phyloP scores from a whole-genome alignment of 37 sponge, comb jelly and placozoan species.

The Eunapius fragilis region DNA sequence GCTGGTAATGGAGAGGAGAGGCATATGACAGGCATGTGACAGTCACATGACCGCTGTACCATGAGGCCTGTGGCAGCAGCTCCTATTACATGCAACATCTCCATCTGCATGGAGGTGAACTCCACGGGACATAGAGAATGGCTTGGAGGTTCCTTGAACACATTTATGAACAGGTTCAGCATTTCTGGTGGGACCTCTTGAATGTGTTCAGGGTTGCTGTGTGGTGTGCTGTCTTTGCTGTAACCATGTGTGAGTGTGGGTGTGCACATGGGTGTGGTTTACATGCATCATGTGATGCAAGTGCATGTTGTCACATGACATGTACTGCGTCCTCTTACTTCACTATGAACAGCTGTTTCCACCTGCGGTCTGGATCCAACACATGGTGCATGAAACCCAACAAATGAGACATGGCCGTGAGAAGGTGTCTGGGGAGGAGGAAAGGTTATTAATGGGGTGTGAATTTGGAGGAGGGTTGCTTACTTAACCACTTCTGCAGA shows the following conservation, averaged over 20 bases:
- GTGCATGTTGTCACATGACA: background rate
- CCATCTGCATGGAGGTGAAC: background rate
- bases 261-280: background rate
- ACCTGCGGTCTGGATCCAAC: background rate
- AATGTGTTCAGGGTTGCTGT: background rate
- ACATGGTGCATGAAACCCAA: background rate
- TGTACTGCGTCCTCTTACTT: background rate
- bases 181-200: background rate
- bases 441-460: background rate
- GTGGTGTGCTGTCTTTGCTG: background rate
- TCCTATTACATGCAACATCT: background rate
- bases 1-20: background rate
- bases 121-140: constrained; percentile 34
- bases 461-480: background rate
- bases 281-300: background rate
- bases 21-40: background rate
- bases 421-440: constrained; percentile 12
- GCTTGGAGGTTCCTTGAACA: background rate
- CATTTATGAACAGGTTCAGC: background rate
- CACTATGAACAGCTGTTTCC: background rate
- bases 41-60: background rate
- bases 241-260: constrained; percentile 12
- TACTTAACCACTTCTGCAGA: background rate
- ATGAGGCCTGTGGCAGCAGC: background rate
- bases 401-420: background rate